phyloP scores from a whole-genome alignment of 2,888 invertebrate genomes.

The Dyspetes luteomarginatus region DNA sequence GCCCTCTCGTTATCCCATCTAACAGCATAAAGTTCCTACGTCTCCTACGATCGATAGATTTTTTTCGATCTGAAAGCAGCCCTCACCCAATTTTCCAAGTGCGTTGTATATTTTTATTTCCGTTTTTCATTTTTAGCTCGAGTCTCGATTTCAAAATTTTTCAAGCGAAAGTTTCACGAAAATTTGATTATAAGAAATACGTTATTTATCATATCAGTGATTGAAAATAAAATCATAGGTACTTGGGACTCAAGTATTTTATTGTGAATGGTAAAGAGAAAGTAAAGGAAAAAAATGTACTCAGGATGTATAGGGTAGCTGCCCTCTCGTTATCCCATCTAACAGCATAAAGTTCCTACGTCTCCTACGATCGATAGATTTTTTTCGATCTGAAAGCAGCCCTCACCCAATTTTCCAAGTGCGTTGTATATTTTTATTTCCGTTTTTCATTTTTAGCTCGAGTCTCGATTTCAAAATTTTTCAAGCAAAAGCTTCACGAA shows the following conservation, averaged over 20 bases:
- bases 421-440: background rate
- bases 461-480: background rate
- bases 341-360: too few species aligned
- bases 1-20: too few species aligned
- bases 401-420: too few species aligned
- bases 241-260: background rate
- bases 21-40: too few species aligned
- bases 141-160: background rate
- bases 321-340: too few species aligned
- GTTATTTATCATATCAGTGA: background rate
- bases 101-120: background rate
- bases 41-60: too few species aligned
- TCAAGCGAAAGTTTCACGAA: background rate
- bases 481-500: background rate
- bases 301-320: too few species aligned
- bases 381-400: too few species aligned
- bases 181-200: background rate
- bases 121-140: background rate
- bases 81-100: too few species aligned
- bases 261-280: conserved; percentile 1
- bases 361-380: too few species aligned
- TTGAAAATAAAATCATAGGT: background rate
- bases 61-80: too few species aligned
- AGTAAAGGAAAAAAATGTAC: too few species aligned
- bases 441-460: background rate